Conservation (phyloP, 2,113 vertebrate species). For the Pipa parva region DNA sequence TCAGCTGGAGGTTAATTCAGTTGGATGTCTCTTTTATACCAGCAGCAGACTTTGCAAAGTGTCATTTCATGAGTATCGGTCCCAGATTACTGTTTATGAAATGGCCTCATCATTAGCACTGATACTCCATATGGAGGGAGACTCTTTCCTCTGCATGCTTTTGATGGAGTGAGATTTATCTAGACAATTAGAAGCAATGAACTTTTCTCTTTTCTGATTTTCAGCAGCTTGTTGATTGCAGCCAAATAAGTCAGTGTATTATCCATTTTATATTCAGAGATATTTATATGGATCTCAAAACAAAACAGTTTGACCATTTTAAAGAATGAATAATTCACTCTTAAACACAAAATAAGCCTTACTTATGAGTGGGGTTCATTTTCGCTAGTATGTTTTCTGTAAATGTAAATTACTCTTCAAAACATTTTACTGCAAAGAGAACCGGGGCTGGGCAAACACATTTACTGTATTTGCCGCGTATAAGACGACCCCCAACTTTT, state of each 20-base stretch:
- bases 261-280: background rate
- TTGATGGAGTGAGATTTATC: constrained; percentile 26
- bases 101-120: constrained; percentile 53
- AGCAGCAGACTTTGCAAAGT: constrained; percentile 61
- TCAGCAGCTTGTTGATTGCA: background rate
- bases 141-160: background rate
- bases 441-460: no score
- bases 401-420: no score
- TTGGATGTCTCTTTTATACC: constrained; percentile 64
- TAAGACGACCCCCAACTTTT: no score
- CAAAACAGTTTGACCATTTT: background rate
- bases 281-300: background rate
- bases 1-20: constrained; percentile 69
- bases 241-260: background rate
- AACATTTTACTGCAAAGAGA: no score
- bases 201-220: constrained; percentile 42
- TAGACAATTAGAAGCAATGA: constrained; percentile 40
- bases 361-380: no score
- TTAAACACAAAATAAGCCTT: no score
- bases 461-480: no score
- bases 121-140: constrained; percentile 44
- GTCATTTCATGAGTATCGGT: constrained; percentile 60
- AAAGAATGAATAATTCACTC: no score
- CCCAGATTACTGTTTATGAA: constrained; percentile 53
- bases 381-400: no score